A percentile compares a stretch with the other conserved stretches of the same genome.
These are phyloP conservation scores for Phymanthus crucifer DNA, from an alignment of 92 coral and sea anemone genomes.

Conservation along the genomic window DNA sequence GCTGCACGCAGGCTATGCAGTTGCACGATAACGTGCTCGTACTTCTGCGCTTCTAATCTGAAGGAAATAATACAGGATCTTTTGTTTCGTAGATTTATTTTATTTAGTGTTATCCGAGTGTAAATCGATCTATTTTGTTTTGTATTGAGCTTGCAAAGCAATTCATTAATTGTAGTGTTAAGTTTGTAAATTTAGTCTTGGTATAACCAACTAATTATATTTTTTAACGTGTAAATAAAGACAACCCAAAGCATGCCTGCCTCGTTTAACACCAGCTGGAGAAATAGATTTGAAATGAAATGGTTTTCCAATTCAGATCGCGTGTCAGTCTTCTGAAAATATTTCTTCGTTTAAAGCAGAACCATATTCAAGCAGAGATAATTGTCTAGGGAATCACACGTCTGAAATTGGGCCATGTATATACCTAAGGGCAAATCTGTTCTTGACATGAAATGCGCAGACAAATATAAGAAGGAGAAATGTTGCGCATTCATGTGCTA, in stretches of 20 bases:
- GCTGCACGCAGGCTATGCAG: no score
- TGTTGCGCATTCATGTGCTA: no score
- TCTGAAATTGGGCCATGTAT: no score
- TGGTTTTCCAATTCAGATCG: no score
- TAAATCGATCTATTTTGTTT: neutral
- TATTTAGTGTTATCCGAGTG: neutral
- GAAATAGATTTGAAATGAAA: neutral
- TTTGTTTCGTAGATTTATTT: conserved; percentile 3
- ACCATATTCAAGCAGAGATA: no score
- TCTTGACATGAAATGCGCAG: no score
- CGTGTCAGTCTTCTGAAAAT: no score
- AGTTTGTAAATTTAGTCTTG: conserved; percentile 37
- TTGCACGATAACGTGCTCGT: neutral
- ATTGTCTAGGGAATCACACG: no score
- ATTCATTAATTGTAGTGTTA: neutral
- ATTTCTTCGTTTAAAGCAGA: no score
- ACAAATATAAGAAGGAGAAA: no score
- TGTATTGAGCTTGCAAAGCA: conserved; percentile 24
- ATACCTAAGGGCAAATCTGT: no score
- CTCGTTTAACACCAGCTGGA: neutral
- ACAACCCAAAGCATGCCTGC: conserved; percentile 6
- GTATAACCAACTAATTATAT: conserved; percentile 47
- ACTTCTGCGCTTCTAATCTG: neutral
- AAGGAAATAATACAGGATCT: neutral
- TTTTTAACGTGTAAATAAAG: conserved; percentile 67